phyloP scores from a whole-genome alignment of 1,140 invertebrate species.

The Cydia splendana region DNA sequence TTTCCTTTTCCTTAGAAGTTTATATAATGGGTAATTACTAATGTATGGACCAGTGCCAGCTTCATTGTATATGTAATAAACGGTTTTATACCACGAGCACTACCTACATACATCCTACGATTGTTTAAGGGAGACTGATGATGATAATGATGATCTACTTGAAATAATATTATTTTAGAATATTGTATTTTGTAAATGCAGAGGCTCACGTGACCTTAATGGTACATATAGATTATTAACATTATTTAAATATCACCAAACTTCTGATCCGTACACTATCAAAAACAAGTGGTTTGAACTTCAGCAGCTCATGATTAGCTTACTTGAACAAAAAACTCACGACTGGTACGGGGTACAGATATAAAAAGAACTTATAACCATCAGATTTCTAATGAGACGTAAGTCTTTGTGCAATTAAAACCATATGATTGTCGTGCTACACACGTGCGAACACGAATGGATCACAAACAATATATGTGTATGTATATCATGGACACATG shows the following conservation, averaged over 20 bases:
- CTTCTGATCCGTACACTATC: not conserved
- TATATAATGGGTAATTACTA: slow-evolving; percentile 29
- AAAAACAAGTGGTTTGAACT: not conserved
- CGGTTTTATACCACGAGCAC: slow-evolving; percentile 17
- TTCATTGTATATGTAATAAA: slow-evolving; percentile 54
- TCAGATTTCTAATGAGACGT: not conserved
- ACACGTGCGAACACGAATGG: not conserved
- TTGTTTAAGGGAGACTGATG: not conserved
- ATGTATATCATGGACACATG: not conserved
- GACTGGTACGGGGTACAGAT: not conserved
- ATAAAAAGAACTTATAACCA: not conserved
- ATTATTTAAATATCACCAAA: not conserved
- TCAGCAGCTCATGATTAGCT: not conserved
- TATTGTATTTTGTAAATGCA: no score
- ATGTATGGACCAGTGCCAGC: slow-evolving; percentile 56
- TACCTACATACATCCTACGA: slow-evolving; percentile 19
- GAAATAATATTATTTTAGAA: no score
- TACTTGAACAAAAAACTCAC: not conserved
- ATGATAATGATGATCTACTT: slow-evolving; percentile 2
- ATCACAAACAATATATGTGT: not conserved
- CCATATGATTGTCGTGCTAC: not conserved
- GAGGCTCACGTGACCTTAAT: no score
- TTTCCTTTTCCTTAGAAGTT: not conserved
- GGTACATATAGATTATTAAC: no score
- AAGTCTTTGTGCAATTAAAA: slow-evolving; percentile 2